Percentiles rank a stretch among this genome's conserved stretches.
phyloP scores from a whole-genome alignment of 2,797 vertebrate species.

The Austrolebias charrua region DNA sequence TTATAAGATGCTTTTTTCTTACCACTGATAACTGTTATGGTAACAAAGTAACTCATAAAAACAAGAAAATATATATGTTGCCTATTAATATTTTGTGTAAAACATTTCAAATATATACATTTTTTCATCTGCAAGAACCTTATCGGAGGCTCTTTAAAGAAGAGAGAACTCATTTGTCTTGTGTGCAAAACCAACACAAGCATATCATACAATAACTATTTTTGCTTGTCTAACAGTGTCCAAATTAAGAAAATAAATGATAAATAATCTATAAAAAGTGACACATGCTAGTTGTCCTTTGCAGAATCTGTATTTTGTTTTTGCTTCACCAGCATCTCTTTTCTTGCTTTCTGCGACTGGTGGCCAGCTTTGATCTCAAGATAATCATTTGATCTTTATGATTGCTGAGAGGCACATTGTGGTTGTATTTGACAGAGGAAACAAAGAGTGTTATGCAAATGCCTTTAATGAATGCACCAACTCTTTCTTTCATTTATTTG shows the following conservation, averaged over 20 bases:
- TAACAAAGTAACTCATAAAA: no score
- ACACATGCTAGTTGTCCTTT: constrained; percentile 22
- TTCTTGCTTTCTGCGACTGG: constrained; percentile 23
- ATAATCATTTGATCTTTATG: constrained; percentile 62
- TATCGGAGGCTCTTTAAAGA: no score
- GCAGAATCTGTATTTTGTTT: constrained; percentile 25
- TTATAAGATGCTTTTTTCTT: not conserved
- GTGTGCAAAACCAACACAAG: no score
- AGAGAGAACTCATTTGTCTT: no score
- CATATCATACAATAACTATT: no score
- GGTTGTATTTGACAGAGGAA: constrained; percentile 46
- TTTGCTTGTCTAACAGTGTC: no score
- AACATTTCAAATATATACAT: no score
- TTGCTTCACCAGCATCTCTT: constrained; percentile 21
- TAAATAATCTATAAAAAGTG: no score
- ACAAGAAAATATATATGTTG: not conserved
- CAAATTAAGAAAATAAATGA: no score
- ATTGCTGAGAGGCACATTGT: constrained; percentile 45
- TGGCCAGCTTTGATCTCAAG: constrained; percentile 57
- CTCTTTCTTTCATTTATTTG: constrained; percentile 23
- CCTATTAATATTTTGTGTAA: not conserved
- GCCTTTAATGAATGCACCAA: constrained; percentile 54
- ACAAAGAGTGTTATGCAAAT: constrained; percentile 62
- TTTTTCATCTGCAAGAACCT: no score
- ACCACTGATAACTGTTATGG: not conserved